phyloP scores from a whole-genome alignment of 2,797 vertebrate species.

The Pitangus sulphuratus region DNA sequence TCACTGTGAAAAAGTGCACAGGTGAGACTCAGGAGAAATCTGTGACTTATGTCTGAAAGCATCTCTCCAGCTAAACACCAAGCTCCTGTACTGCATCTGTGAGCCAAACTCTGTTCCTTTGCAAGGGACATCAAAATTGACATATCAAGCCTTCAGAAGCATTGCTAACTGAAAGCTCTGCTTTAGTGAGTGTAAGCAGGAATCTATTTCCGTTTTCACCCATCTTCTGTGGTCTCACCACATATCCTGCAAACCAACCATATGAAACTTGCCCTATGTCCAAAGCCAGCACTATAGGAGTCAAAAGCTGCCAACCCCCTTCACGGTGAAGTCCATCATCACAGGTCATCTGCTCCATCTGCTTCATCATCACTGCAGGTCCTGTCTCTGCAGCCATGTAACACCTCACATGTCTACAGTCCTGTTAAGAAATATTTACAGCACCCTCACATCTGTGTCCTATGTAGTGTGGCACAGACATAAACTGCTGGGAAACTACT shows the following conservation, averaged over 20 bases:
- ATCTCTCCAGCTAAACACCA: background rate
- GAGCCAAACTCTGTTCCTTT: background rate
- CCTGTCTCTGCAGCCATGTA: background rate
- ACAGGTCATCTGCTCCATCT: background rate
- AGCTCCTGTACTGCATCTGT: accelerated
- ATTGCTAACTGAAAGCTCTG: background rate
- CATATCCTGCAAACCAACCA: accelerated
- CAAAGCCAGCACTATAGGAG: background rate
- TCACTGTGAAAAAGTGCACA: background rate
- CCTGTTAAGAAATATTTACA: background rate
- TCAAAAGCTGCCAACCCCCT: background rate
- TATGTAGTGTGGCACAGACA: background rate
- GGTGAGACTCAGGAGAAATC: background rate
- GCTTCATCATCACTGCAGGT: background rate
- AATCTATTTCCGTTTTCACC: background rate
- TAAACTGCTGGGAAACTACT: background rate
- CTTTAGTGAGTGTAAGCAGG: background rate
- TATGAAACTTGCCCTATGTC: background rate
- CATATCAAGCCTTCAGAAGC: background rate
- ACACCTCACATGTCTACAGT: background rate
- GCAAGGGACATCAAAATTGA: background rate
- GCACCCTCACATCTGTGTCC: accelerated
- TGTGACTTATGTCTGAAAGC: background rate
- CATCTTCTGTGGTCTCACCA: background rate
- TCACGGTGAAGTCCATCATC: background rate